Base-by-base conservation (phyloP, 2,888 invertebrate genomes). In the Trachelus troglodyta region DNA sequence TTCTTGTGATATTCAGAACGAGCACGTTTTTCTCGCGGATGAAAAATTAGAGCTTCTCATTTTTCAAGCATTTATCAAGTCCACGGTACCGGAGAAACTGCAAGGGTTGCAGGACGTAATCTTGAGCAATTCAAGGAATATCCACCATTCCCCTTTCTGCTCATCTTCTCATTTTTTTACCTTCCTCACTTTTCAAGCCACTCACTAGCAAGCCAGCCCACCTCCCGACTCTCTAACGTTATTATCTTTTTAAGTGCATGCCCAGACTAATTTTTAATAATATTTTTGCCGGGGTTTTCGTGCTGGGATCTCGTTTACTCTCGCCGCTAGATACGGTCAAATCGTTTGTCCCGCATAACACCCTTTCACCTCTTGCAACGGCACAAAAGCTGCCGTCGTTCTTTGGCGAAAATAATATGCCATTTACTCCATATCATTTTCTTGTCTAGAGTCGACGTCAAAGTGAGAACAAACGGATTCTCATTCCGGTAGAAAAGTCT, bases 21-120 rank as follows among this genome's bases (percentile, higher is more conserved):
- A 79, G 83, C 83, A 85, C 85, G 82, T 85, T 85, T 86, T 87
- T 84, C 82, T 81, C 56, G 76, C 75, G 77, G 69, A 77, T 77
- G 77, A 77, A 77, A 77, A 77, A 77, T 77, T 74, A 77, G 35
- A 74, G 77, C 73, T 77, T 69, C 77, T 74, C 69, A 56, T 77
- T 77, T 77, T 77, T 77, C 77, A 76, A 83, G 83, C 86, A 87
- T 89, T 88, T 89, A 88, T 89, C 88, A 89, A 87, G 86, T 79
- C 85, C 82, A 81, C 81, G 79, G 79, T 71, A 69, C 75, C 76
- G 85, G 81, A 82, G 84, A 87, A 89, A 88, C 85, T 89, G 86
- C 87, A 85, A 80, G 85, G 82, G 81, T 86, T 86, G 87, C 89
- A 87, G 84, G 88, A 89, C 83, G 86, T 88, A 89, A 89, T 89